Evolutionary conservation across 2,113 vertebrate genomes (phyloP).

Genomic region (Mellivora capensis): DNA sequence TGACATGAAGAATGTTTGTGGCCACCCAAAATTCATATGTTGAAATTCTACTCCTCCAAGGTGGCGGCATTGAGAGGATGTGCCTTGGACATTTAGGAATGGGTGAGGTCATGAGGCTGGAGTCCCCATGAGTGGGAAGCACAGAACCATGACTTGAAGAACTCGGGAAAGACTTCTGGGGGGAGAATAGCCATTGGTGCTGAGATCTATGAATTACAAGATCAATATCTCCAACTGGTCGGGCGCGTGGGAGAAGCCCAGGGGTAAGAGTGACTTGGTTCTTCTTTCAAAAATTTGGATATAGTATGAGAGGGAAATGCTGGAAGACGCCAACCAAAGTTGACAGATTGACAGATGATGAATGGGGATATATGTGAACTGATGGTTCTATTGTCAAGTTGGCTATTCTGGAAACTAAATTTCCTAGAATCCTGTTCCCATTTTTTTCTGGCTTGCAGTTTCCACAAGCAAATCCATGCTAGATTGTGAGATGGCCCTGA

Average conservation of each 20-base stretch:
- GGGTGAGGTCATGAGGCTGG: neutral
- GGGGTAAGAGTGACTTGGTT: neutral
- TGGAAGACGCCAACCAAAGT: rapidly evolving
- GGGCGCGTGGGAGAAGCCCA: rapidly evolving
- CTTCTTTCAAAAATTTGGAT: neutral
- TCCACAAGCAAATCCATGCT: neutral
- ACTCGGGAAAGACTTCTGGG: neutral
- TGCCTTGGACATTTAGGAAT: neutral
- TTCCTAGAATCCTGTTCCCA: neutral
- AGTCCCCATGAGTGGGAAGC: no score
- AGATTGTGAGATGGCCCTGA: neutral
- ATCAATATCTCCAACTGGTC: no score
- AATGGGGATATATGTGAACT: rapidly evolving
- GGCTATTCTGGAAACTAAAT: neutral
- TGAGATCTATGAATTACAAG: neutral
- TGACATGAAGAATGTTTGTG: no score
- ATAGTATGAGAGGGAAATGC: neutral
- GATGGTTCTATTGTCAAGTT: neutral
- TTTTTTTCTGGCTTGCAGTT: neutral
- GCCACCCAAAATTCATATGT: neutral
- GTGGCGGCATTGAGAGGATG: no score
- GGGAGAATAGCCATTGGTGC: no score
- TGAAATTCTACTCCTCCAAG: neutral
- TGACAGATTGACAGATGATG: neutral
- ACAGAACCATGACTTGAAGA: neutral